Evolutionary conservation across 2,797 vertebrate genomes (phyloP).

Genomic region (Xenopus petersii): DNA sequence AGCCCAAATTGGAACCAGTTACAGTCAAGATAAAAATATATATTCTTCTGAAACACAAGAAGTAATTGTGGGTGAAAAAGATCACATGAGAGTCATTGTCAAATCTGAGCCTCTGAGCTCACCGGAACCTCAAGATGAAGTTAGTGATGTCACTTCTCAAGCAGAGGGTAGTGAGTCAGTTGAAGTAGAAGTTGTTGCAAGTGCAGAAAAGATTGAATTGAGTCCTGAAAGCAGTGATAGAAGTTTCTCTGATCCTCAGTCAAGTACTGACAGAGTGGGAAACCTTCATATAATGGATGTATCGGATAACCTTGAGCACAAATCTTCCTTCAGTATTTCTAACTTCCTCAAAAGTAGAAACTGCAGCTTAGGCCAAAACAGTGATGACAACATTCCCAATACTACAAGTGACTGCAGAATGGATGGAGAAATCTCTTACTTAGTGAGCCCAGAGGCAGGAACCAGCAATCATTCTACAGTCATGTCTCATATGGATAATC

Average conservation of each 20-base stretch:
- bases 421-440: constrained; percentile 72
- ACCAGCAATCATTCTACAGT: constrained; percentile 66
- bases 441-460: constrained; percentile 77
- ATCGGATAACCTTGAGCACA: constrained; percentile 74
- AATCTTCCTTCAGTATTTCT: constrained; percentile 83
- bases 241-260: constrained; percentile 88
- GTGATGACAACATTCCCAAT: constrained; percentile 85
- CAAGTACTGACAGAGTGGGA: constrained; percentile 77
- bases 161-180: constrained; percentile 86
- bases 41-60: constrained; percentile 68
- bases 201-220: constrained; percentile 86
- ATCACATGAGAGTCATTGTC: constrained; percentile 84
- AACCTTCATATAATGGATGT: constrained; percentile 82
- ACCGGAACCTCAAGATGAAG: constrained; percentile 86
- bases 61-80: constrained; percentile 67
- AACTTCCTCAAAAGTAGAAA: constrained; percentile 83
- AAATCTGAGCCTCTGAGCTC: constrained; percentile 93
- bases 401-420: constrained; percentile 84
- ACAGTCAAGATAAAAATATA: constrained; percentile 66
- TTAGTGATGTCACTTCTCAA: constrained; percentile 87
- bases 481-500: constrained; percentile 69
- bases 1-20: constrained; percentile 65
- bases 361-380: constrained; percentile 54
- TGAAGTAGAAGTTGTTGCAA: constrained; percentile 75
- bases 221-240: constrained; percentile 94